These are phyloP conservation scores for Halcyon leucocephala DNA, from an alignment of 2,797 vertebrate genomes.

Conservation along the genomic window DNA sequence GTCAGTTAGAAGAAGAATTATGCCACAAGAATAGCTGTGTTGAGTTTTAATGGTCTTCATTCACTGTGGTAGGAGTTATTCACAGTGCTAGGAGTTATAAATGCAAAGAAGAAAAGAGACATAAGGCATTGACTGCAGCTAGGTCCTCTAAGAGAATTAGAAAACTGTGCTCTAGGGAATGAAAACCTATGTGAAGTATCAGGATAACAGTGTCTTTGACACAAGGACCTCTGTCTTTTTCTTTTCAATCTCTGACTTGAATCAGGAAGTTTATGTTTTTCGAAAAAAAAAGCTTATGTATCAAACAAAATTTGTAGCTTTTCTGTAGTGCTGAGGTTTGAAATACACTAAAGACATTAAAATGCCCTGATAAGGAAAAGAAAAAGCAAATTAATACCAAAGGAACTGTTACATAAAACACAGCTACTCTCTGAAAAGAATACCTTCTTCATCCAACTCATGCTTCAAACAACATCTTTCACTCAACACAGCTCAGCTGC, in stretches of 20 bases:
- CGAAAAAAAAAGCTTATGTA: conserved; percentile 24
- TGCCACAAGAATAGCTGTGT: not conserved
- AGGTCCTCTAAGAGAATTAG: not conserved
- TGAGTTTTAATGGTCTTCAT: not conserved
- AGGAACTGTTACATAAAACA: conserved; percentile 21
- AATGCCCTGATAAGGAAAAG: conserved; percentile 31
- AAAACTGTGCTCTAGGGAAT: conserved; percentile 39
- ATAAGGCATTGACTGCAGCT: not conserved
- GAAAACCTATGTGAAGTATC: conserved; percentile 55
- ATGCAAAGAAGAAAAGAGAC: not conserved
- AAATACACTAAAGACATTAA: not conserved
- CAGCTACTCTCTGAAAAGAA: conserved; percentile 28
- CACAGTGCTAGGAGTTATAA: not conserved
- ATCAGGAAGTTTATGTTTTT: conserved; percentile 44
- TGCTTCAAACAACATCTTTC: not conserved
- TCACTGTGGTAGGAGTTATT: not conserved
- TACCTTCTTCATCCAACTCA: not conserved
- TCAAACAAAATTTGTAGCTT: conserved; percentile 55
- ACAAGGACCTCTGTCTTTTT: conserved; percentile 45
- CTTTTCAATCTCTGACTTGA: conserved; percentile 45
- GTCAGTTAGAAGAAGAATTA: not conserved
- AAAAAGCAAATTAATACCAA: not conserved
- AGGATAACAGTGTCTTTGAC: conserved; percentile 63
- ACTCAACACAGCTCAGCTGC: not conserved
- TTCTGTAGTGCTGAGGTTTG: conserved; percentile 52